These are phyloP conservation scores for Scleropages formosus DNA, from an alignment of 2,797 vertebrate genomes.

Conservation along the genomic window DNA sequence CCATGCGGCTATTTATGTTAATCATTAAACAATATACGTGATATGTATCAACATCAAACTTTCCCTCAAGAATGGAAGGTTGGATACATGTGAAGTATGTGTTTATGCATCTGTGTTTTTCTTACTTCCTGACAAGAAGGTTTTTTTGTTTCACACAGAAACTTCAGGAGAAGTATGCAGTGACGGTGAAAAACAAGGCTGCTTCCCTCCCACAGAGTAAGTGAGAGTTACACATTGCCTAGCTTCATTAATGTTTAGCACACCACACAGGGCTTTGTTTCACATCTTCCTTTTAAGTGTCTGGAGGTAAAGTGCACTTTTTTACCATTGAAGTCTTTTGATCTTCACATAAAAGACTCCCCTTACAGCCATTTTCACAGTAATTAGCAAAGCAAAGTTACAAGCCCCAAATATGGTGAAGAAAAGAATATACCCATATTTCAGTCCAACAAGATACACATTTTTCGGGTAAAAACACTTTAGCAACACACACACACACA, in stretches of 20 bases:
- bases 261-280: slow-evolving; percentile 43
- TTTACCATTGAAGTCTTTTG: neutral
- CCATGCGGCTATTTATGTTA: slow-evolving; percentile 25
- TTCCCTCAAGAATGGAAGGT: slow-evolving; percentile 5
- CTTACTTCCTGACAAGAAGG: slow-evolving; percentile 28
- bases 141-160: slow-evolving; percentile 71
- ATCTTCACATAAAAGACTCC: neutral
- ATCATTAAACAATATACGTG: neutral
- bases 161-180: slow-evolving; percentile 78
- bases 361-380: neutral
- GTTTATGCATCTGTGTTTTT: neutral
- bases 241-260: slow-evolving; percentile 41
- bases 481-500: too few species aligned
- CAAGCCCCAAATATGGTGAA: neutral
- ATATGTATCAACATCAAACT: neutral
- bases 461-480: neutral
- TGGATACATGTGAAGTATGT: neutral
- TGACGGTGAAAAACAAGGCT: slow-evolving; percentile 63
- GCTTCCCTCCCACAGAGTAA: slow-evolving; percentile 75
- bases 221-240: slow-evolving; percentile 43
- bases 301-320: neutral
- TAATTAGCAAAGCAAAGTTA: slow-evolving; percentile 11
- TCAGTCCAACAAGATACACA: neutral
- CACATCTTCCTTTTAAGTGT: slow-evolving; percentile 41
- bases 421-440: neutral